These are phyloP conservation scores for Austrolebias charrua DNA, from an alignment of 2,797 vertebrate genomes.

Conservation along the genomic window DNA sequence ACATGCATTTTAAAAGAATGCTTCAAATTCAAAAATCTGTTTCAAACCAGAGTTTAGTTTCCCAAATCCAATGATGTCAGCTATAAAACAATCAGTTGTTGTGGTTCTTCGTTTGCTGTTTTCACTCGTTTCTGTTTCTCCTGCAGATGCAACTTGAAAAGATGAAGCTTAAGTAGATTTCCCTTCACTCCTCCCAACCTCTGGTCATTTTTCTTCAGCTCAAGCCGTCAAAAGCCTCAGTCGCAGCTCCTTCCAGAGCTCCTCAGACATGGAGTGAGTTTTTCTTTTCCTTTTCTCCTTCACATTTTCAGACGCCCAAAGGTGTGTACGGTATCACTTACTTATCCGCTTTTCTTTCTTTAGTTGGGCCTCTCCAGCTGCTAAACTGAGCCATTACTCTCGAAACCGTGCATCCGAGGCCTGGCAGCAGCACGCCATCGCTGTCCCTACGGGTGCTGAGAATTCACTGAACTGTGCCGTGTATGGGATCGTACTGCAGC, in stretches of 20 bases:
- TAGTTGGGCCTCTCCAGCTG: slow-evolving; percentile 72
- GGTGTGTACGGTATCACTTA: slow-evolving; percentile 25
- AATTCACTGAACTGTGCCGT: slow-evolving; percentile 91
- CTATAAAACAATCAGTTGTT: not conserved
- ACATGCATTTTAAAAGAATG: too few species aligned
- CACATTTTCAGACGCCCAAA: slow-evolving; percentile 13
- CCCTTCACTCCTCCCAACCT: slow-evolving; percentile 4
- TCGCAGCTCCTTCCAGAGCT: slow-evolving; percentile 9
- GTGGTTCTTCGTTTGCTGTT: not conserved
- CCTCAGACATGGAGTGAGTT: slow-evolving; percentile 72
- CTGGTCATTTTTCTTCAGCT: slow-evolving; percentile 4
- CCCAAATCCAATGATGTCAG: not conserved
- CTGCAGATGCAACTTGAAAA: slow-evolving; percentile 39
- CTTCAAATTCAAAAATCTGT: too few species aligned
- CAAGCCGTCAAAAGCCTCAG: slow-evolving; percentile 2
- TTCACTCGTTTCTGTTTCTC: slow-evolving; percentile 18
- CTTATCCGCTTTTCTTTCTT: slow-evolving; percentile 34
- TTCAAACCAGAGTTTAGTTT: not conserved
- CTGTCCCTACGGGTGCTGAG: slow-evolving; percentile 86
- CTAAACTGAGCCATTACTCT: slow-evolving; percentile 81
- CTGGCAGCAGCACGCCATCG: slow-evolving; percentile 90
- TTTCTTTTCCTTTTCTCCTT: slow-evolving; percentile 38
- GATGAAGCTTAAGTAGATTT: slow-evolving; percentile 16
- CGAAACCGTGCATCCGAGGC: slow-evolving; percentile 82
- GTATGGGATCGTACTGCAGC: slow-evolving; percentile 95